phyloP scores from a whole-genome alignment of 2,888 invertebrate genomes.

The Hymenopus coronatus region DNA sequence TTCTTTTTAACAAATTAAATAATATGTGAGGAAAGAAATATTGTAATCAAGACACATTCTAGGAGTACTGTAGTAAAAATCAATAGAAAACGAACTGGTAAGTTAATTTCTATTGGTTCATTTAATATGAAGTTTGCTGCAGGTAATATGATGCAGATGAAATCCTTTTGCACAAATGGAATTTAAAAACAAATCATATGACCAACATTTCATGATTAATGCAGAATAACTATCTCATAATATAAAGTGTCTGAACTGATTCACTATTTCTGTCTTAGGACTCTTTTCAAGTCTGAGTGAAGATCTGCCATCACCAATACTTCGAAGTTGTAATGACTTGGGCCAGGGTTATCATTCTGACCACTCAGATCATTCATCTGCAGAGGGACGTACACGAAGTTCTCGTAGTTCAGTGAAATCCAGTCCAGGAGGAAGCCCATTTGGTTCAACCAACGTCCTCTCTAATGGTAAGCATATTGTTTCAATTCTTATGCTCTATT shows the following conservation, averaged over 20 bases:
- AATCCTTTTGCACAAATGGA: too few relatives aligned
- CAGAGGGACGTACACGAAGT: conserved; percentile 24
- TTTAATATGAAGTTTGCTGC: too few relatives aligned
- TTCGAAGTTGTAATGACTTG: conserved; percentile 8
- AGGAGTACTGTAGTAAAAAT: too few relatives aligned
- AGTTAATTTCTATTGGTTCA: too few relatives aligned
- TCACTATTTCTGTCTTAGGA: conserved; percentile 1
- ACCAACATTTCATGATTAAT: background rate
- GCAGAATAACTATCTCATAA: background rate
- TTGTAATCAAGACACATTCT: too few relatives aligned
- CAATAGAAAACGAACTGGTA: too few relatives aligned
- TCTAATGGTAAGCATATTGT: conserved; percentile 8
- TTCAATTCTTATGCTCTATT: background rate
- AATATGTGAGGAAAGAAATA: too few relatives aligned
- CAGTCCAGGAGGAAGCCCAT: conserved; percentile 32
- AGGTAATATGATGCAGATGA: too few relatives aligned
- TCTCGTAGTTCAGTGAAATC: conserved; percentile 31
- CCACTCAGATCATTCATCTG: conserved; percentile 31
- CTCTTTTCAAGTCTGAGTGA: conserved; percentile 1
- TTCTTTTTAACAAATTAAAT: too few relatives aligned
- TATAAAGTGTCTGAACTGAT: background rate
- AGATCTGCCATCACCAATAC: conserved; percentile 29
- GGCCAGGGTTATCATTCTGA: conserved; percentile 27
- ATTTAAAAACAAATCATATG: too few relatives aligned
- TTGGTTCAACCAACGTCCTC: conserved; percentile 26